Evolutionary conservation across 2,113 vertebrate species (phyloP).

Genomic region (Atlantisia rogersi): DNA sequence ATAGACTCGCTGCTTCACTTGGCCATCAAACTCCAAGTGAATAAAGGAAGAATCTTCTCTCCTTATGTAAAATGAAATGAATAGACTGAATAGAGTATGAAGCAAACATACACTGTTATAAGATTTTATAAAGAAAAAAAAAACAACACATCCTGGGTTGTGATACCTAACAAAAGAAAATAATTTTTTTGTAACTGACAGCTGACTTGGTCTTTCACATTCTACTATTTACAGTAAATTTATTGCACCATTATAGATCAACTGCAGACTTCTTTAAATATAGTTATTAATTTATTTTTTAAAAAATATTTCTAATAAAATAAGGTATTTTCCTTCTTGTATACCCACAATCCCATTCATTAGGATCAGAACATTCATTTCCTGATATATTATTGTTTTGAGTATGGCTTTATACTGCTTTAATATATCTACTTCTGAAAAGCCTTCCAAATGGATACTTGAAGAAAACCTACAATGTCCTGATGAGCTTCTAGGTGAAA

Average conservation of each 20-base stretch:
- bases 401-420: not conserved
- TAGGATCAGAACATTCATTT: not conserved
- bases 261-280: slow-evolving; percentile 28
- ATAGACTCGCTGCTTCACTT: not conserved
- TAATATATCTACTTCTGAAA: not conserved
- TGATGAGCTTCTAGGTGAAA: not conserved
- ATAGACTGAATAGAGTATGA: not conserved
- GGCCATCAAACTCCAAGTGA: not conserved
- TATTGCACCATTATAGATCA: not conserved
- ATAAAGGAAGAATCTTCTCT: not conserved
- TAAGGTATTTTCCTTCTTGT: slow-evolving; percentile 15
- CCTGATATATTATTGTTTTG: not conserved
- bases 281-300: not conserved
- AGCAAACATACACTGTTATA: not conserved
- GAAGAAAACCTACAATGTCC: not conserved
- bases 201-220: slow-evolving; percentile 15
- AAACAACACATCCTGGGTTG: not conserved
- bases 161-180: not conserved
- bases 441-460: not conserved
- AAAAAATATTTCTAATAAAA: slow-evolving; percentile 10
- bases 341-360: not conserved
- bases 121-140: not conserved
- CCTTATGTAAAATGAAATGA: not conserved
- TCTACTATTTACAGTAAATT: slow-evolving; percentile 14
- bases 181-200: not conserved